phyloP scores from a whole-genome alignment of 1,140 invertebrate genomes.

The Drosophila busckii region DNA sequence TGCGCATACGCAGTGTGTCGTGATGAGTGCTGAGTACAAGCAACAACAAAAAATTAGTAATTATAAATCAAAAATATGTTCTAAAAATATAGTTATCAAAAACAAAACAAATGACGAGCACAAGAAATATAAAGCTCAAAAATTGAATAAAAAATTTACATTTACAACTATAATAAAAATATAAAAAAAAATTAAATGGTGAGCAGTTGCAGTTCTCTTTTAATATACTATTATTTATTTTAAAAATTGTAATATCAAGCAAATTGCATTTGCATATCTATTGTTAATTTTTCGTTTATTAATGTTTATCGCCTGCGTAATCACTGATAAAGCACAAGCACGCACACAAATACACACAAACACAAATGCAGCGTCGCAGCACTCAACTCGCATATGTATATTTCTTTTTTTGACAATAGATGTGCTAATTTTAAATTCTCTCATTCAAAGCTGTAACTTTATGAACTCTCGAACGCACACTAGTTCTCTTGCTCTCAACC shows the following conservation, averaged over 20 bases:
- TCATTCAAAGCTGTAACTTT: slow-evolving; percentile 9
- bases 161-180: too few species aligned
- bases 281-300: too few species aligned
- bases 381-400: slow-evolving; percentile 23
- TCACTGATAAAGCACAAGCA: slow-evolving; percentile 44
- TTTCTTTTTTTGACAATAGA: slow-evolving; percentile 33
- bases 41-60: background rate
- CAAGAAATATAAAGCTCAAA: too few species aligned
- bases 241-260: too few species aligned
- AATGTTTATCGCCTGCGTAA: slow-evolving; percentile 50
- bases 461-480: background rate
- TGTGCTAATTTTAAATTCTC: slow-evolving; percentile 44
- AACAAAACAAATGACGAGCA: too few species aligned
- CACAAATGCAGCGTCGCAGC: background rate
- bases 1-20: slow-evolving; percentile 60
- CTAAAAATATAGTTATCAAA: background rate
- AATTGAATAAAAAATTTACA: too few species aligned
- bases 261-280: slow-evolving; percentile 6
- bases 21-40: too few species aligned
- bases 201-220: too few species aligned
- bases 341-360: slow-evolving; percentile 12
- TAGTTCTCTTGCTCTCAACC: background rate
- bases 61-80: slow-evolving; percentile 1
- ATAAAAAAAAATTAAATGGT: too few species aligned
- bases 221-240: too few species aligned